A percentile compares a stretch with the other conserved stretches of the same genome.
Conservation (phyloP, 2,797 vertebrate genomes). For the Novumbra hubbsi region DNA sequence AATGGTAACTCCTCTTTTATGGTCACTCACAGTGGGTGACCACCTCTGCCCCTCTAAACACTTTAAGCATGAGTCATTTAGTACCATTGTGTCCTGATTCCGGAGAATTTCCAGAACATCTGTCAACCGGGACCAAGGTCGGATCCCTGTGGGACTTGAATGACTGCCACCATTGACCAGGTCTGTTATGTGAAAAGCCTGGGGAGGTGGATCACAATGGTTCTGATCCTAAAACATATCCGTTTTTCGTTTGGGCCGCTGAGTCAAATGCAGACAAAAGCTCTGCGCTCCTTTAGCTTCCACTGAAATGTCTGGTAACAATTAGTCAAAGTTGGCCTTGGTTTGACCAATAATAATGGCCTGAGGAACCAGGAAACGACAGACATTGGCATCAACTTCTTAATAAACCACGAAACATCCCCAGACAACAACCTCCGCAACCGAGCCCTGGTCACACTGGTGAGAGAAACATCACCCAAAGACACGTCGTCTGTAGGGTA, state of each 20-base stretch:
- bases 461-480: too few relatives aligned
- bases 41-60: slow-evolving; percentile 55
- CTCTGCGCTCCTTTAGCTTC: background rate
- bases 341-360: too few relatives aligned
- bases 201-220: slow-evolving; percentile 42
- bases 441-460: too few relatives aligned
- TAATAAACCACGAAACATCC: too few relatives aligned
- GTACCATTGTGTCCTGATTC: slow-evolving; percentile 65
- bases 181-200: slow-evolving; percentile 24
- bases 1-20: slow-evolving; percentile 52
- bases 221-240: slow-evolving; percentile 26
- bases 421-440: too few relatives aligned
- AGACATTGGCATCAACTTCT: background rate
- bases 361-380: too few relatives aligned
- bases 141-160: slow-evolving; percentile 50
- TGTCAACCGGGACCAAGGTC: slow-evolving; percentile 55
- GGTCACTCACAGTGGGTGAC: slow-evolving; percentile 9
- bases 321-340: too few relatives aligned
- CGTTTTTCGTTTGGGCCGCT: background rate
- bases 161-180: background rate
- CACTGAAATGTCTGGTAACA: too few relatives aligned
- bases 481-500: too few relatives aligned
- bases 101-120: slow-evolving; percentile 55
- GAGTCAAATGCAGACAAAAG: slow-evolving; percentile 35
- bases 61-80: slow-evolving; percentile 66